These are phyloP conservation scores for Stenodema calcarata DNA, from an alignment of 2,888 invertebrate species.

Conservation along the genomic window DNA sequence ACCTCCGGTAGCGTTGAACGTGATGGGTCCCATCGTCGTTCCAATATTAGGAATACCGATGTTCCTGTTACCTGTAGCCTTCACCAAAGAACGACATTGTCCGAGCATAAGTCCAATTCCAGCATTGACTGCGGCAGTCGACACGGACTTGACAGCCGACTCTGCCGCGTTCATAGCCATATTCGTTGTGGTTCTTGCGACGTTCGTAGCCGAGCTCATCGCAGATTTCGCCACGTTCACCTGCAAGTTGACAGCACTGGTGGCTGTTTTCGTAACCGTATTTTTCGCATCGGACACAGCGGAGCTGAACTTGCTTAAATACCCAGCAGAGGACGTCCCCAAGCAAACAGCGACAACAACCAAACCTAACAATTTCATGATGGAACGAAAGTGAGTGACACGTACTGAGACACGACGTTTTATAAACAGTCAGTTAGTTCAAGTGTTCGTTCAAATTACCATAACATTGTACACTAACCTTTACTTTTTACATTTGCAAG, in stretches of 20 bases:
- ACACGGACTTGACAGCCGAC: neutral
- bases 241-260: neutral
- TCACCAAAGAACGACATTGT: neutral
- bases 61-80: neutral
- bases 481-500: too few relatives aligned
- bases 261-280: neutral
- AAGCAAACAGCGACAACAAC: neutral
- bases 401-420: neutral
- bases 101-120: conserved; percentile 1
- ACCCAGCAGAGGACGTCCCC: neutral
- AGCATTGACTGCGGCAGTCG: conserved; percentile 1
- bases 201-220: neutral
- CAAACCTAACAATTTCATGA: neutral
- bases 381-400: neutral
- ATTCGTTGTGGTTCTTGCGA: neutral
- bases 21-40: neutral
- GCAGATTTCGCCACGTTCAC: neutral
- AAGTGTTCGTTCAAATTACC: neutral
- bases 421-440: neutral
- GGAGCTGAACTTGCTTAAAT: neutral
- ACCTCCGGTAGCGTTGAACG: conserved; percentile 23
- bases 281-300: neutral
- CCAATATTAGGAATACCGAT: neutral
- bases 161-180: neutral
- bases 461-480: neutral